phyloP scores from a whole-genome alignment of 2,888 invertebrate genomes.

The Magallana nippona region DNA sequence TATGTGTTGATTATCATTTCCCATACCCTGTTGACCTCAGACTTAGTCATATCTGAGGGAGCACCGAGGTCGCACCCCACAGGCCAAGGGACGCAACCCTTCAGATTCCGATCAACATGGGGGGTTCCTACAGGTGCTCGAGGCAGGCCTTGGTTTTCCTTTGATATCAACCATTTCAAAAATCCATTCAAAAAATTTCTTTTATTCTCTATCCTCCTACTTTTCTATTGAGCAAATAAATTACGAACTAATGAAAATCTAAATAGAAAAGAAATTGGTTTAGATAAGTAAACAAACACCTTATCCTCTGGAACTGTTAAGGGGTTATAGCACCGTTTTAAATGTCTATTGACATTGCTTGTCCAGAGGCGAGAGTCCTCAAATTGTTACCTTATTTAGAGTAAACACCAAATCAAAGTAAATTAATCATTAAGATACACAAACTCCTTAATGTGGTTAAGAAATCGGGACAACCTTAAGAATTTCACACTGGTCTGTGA shows the following conservation, averaged over 20 bases:
- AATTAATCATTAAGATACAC: slow-evolving; percentile 36
- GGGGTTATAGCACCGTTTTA: slow-evolving; percentile 11
- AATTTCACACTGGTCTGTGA: slow-evolving; percentile 15
- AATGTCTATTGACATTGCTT: slow-evolving; percentile 11
- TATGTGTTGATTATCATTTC: slow-evolving; percentile 3
- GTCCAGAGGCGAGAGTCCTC: slow-evolving; percentile 24
- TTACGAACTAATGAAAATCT: slow-evolving; percentile 34
- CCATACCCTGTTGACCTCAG: background rate
- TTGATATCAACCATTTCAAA: slow-evolving; percentile 29
- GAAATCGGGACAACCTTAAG: slow-evolving; percentile 1
- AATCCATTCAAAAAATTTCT: slow-evolving; percentile 22
- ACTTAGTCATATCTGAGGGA: background rate
- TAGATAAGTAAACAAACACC: slow-evolving; percentile 39
- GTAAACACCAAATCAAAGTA: slow-evolving; percentile 35
- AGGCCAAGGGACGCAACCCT: slow-evolving; percentile 8
- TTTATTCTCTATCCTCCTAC: slow-evolving; percentile 19
- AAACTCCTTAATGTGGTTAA: slow-evolving; percentile 25
- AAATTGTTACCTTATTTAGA: slow-evolving; percentile 12
- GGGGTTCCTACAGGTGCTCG: slow-evolving; percentile 20
- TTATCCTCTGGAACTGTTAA: background rate
- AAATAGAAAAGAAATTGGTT: slow-evolving; percentile 40
- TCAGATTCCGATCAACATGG: slow-evolving; percentile 19
- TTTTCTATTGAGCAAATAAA: slow-evolving; percentile 24
- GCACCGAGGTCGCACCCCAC: slow-evolving; percentile 5
- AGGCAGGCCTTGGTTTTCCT: slow-evolving; percentile 13